A percentile compares a stretch with the other conserved stretches of the same genome.
These are phyloP conservation scores for Carcharodon carcharias DNA, from an alignment of 2,797 vertebrate genomes.

Conservation along the genomic window DNA sequence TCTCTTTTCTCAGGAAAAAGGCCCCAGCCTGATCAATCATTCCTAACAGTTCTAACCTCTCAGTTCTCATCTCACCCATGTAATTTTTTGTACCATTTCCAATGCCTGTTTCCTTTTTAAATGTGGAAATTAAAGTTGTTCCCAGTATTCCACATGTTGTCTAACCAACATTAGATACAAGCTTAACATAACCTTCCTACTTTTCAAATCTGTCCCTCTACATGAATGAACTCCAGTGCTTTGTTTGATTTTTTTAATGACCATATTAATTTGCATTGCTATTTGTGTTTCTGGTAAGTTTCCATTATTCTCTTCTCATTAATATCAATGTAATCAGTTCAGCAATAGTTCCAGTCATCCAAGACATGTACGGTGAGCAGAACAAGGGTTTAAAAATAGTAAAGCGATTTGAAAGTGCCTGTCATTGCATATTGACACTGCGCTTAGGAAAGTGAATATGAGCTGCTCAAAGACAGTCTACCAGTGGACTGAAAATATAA, in stretches of 20 bases:
- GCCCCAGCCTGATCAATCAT: neutral
- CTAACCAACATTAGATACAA: neutral
- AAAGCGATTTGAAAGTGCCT: neutral
- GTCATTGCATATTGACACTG: neutral
- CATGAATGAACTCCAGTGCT: neutral
- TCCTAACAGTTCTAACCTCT: neutral
- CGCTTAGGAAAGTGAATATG: neutral
- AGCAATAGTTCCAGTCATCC: neutral
- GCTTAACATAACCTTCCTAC: neutral
- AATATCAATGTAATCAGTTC: neutral
- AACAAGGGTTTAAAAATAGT: neutral
- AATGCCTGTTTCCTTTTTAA: neutral
- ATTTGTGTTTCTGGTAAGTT: neutral
- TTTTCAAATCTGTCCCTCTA: neutral
- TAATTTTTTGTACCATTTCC: neutral
- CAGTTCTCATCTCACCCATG: neutral
- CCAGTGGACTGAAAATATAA: neutral
- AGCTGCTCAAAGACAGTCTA: neutral
- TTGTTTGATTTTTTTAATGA: neutral
- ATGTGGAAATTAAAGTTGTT: neutral
- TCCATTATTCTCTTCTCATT: neutral
- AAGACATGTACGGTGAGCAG: neutral
- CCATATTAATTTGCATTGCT: neutral
- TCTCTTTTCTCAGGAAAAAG: neutral
- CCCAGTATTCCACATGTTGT: neutral